Base-by-base conservation (phyloP, 2,888 invertebrate genomes). In the Sicus ferrugineus region DNA sequence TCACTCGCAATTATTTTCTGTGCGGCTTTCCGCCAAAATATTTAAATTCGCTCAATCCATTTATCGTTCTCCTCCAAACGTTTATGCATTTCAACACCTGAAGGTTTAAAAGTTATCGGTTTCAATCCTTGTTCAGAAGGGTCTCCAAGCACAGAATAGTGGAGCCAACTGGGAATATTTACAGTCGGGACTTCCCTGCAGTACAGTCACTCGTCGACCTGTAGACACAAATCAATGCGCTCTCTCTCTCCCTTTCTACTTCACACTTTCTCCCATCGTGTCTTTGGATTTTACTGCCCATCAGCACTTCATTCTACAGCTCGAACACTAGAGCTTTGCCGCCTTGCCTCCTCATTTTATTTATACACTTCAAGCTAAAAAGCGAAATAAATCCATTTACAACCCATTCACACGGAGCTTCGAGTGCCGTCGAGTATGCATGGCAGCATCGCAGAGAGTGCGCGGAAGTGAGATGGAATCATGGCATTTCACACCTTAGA, bases 361-460 rank as follows among this genome's bases (percentile, higher is more conserved):
- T 48, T 59, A 63, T 30, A 16, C 31, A 54, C 65, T 54, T 66
- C 46, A 56, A 42, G 56, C 38, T 66, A 46, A 66, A 66, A 66
- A 66, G 66, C 66, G 66, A 66, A 54, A 66, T 66, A 66, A 56
- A 66, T 56, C 58, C 30, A 66, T 58, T 64, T 64, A 42, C 42
- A 5, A 64, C 19, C 64, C 28, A 11, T 64, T 48, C 48, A 50
- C 28, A 26, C 48, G 21, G 31, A 21, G n/a, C 50, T 66, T 56
- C 54, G 54, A 28, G 54, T 26, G 14, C 23, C 16, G 14, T 11
- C n/a, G n/a, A 66, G 42, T 19, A 19, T 56, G 21, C 30, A 26
- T n/a, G 26, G 16, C n/a, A 26, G 30, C n/a, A n/a, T n/a, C 9
- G n/a, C 28, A 26, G 26, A 19, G 11, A 5, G 23, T 23, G 42